A percentile compares a stretch with the other conserved stretches of the same genome.
Conservation (phyloP, 2,888 invertebrate genomes). For the Branchellion lobata region DNA sequence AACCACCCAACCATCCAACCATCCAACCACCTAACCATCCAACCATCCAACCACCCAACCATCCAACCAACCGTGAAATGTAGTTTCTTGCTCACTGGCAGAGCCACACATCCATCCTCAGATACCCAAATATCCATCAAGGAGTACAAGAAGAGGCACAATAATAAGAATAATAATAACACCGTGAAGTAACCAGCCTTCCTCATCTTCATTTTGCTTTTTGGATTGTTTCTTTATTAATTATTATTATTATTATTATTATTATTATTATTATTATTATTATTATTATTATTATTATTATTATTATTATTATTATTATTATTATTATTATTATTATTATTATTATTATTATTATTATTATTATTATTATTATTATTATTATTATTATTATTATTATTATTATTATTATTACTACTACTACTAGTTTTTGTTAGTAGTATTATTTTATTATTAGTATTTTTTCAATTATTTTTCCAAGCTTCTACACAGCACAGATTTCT, state of each 20-base stretch:
- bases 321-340: not conserved
- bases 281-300: not conserved
- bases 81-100: not conserved
- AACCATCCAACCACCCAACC: not conserved
- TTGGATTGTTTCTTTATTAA: not conserved
- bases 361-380: not conserved
- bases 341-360: not conserved
- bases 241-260: not conserved
- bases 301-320: not conserved
- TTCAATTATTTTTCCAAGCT: no score
- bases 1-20: no score
- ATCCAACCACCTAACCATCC: not conserved
- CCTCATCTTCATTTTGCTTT: not conserved
- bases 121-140: not conserved
- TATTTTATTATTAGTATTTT: no score
- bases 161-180: not conserved
- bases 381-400: slow-evolving; percentile 4
- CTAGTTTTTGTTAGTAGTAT: no score
- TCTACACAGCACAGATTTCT: no score
- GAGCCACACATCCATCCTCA: not conserved
- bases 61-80: not conserved
- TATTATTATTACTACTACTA: not conserved
- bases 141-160: not conserved
- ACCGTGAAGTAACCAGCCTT: not conserved
- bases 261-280: not conserved